phyloP scores from a whole-genome alignment of 2,797 vertebrate genomes.

The Lophotriccus pileatus region DNA sequence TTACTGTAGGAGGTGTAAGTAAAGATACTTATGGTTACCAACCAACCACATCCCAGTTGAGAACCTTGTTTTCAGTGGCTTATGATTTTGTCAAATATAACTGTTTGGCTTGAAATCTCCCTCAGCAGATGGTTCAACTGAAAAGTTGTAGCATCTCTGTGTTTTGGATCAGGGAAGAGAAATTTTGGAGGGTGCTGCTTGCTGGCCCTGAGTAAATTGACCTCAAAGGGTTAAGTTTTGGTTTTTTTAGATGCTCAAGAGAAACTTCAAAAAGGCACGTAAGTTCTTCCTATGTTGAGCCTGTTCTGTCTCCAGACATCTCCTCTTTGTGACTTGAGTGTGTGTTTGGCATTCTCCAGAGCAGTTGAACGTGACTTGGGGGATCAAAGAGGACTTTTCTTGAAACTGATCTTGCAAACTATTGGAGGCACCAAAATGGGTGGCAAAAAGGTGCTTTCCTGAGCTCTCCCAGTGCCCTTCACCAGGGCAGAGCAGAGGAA shows the following conservation, averaged over 20 bases:
- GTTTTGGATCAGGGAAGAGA: neutral
- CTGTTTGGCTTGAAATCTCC: neutral
- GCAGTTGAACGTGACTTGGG: neutral
- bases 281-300: neutral
- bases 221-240: neutral
- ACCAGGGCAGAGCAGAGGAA: neutral
- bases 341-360: neutral
- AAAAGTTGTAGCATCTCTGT: neutral
- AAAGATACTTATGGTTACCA: constrained; percentile 24
- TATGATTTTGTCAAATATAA: constrained; percentile 8
- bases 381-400: neutral
- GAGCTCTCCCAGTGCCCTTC: neutral
- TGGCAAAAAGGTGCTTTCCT: neutral
- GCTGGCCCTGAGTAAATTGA: neutral
- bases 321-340: neutral
- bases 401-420: neutral
- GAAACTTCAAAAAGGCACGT: neutral
- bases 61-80: neutral
- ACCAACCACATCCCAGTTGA: neutral
- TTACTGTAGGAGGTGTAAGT: constrained; percentile 22
- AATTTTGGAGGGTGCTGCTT: neutral
- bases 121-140: neutral
- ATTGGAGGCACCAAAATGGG: neutral
- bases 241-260: neutral
- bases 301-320: neutral